phyloP scores from a whole-genome alignment of 2,113 vertebrate genomes.

The Mirza zaza region DNA sequence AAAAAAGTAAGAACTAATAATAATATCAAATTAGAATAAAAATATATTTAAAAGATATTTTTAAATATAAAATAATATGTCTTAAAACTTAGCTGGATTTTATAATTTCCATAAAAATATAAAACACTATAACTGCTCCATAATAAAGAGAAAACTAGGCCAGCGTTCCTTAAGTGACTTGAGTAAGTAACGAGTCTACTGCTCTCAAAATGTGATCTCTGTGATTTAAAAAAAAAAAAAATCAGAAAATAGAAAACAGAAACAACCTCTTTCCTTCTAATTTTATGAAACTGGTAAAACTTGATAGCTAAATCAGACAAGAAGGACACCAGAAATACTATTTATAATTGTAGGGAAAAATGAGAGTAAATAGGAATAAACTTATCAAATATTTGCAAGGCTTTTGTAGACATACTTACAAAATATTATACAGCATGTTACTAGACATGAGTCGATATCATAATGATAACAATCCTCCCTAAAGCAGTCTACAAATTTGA shows the following conservation, averaged over 20 bases:
- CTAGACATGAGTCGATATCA: not conserved
- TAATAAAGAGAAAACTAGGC: not conserved
- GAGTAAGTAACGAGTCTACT: not conserved
- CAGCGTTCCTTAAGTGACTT: not conserved
- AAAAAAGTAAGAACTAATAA: not conserved
- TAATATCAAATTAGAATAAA: not conserved
- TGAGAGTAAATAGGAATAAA: not conserved
- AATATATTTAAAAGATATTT: not conserved
- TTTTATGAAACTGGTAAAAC: not conserved
- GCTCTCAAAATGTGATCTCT: not conserved
- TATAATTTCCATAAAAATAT: not conserved
- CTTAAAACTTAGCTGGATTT: not conserved
- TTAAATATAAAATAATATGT: not conserved
- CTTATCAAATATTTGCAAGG: not conserved
- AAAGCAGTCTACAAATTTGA: not conserved
- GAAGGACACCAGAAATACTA: not conserved
- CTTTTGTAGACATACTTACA: not conserved
- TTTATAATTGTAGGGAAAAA: not conserved
- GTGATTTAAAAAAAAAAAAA: not conserved
- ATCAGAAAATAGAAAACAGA: not conserved
- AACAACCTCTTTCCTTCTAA: not conserved
- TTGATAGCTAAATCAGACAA: not conserved
- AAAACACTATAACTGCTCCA: not conserved
- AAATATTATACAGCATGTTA: not conserved
- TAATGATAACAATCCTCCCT: not conserved